These are phyloP conservation scores for Notamacropus eugenii DNA, from an alignment of 2,797 vertebrate genomes.

Conservation along the genomic window DNA sequence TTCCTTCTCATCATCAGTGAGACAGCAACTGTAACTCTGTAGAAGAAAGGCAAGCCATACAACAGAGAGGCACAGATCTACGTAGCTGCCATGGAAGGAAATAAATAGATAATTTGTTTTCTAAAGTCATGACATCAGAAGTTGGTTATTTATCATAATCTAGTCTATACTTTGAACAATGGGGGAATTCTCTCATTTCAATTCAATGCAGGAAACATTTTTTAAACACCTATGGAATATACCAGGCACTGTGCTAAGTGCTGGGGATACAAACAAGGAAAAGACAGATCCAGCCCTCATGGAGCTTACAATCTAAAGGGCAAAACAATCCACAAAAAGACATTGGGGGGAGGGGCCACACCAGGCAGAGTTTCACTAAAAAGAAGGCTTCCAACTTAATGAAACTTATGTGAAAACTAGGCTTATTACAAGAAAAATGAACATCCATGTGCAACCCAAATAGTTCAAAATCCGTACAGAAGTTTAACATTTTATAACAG, in stretches of 20 bases:
- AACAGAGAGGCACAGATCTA: not conserved
- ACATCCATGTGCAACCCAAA: not conserved
- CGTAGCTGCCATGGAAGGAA: not conserved
- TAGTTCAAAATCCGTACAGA: not conserved
- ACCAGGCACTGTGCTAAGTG: not conserved
- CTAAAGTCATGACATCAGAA: not conserved
- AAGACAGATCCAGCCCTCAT: not conserved
- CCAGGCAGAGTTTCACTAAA: not conserved
- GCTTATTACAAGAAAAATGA: not conserved
- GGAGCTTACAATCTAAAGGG: not conserved
- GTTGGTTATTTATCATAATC: not conserved
- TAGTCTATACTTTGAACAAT: not conserved
- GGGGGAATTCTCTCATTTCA: not conserved
- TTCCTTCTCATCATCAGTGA: not conserved
- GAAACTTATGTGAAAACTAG: not conserved
- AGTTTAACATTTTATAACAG: not conserved
- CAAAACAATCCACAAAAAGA: not conserved
- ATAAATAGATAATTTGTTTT: not conserved
- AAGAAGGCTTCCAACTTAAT: not conserved
- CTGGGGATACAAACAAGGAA: not conserved
- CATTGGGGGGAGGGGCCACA: rapidly evolving
- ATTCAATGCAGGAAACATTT: not conserved
- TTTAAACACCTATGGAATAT: not conserved
- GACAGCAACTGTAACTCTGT: not conserved
- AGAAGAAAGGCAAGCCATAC: not conserved